Evolutionary conservation across 2,888 invertebrate genomes (phyloP).

Genomic region (Andrena marginata): DNA sequence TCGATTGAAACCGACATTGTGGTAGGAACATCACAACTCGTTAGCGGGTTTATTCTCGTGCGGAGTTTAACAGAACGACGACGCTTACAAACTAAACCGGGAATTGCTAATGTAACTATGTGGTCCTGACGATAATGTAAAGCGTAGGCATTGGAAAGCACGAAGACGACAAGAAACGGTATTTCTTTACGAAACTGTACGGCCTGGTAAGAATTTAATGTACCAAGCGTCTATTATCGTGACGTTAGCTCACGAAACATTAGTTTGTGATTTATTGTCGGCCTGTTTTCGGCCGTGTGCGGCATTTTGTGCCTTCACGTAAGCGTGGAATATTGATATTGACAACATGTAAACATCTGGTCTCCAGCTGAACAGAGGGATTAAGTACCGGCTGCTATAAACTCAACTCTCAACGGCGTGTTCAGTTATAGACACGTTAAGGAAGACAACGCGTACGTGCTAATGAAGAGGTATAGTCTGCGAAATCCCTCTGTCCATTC

Average conservation of each 20-base stretch:
- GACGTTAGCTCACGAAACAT: slow-evolving; percentile 68
- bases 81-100: slow-evolving; percentile 60
- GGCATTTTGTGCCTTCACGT: slow-evolving; percentile 85
- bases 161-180: slow-evolving; percentile 69
- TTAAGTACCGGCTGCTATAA: slow-evolving; percentile 41
- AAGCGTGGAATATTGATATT: slow-evolving; percentile 85
- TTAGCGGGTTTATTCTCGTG: slow-evolving; percentile 25
- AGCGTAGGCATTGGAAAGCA: slow-evolving; percentile 74
- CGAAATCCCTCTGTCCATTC: slow-evolving; percentile 79
- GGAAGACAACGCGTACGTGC: not conserved
- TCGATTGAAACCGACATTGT: slow-evolving; percentile 34
- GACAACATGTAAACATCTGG: slow-evolving; percentile 84
- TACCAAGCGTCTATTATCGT: slow-evolving; percentile 55
- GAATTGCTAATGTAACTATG: slow-evolving; percentile 50
- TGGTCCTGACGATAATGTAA: slow-evolving; percentile 68
- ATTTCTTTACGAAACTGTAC: slow-evolving; percentile 45
- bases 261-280: slow-evolving; percentile 71
- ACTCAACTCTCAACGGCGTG: not conserved
- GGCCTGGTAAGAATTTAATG: slow-evolving; percentile 36
- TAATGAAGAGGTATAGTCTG: slow-evolving; percentile 8
- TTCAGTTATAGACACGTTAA: slow-evolving; percentile 5
- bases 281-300: slow-evolving; percentile 82
- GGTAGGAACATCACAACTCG: slow-evolving; percentile 21
- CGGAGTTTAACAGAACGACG: slow-evolving; percentile 47
- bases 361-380: slow-evolving; percentile 79